Base-by-base conservation (phyloP, 64 coral and sea anemone species). In the Pachyseris speciosa region DNA sequence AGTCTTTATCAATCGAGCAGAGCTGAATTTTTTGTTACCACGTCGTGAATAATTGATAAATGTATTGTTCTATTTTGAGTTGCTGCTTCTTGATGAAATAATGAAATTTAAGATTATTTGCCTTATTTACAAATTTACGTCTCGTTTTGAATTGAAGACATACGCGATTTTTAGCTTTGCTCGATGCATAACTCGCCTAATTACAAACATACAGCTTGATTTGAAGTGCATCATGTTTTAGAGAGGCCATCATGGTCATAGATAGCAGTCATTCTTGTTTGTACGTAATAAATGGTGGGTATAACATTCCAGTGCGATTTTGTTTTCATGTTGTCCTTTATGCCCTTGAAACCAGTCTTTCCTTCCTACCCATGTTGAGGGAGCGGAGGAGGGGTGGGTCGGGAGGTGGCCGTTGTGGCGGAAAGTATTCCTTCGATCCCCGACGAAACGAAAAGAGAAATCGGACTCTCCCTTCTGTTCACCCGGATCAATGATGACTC, bases 211-310 rank as follows among this genome's bases (percentile, higher is more conserved):
- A 28, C 3, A 1, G 7, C 20, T 8, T 25, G 25, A 64, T n/a
- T 25, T 45, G n/a, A 19, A 20, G 15, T 57, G 3, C 32, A 68
- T 37, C 65, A 10, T 68, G 65, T 68, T 67, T 68, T 26, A 7
- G 4, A 28, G 10, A 4, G 36, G 29, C 15, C 0, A 9, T 15
- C 65, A 57, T 15, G 13, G 52, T 19, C 0, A 13, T 57, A 20
- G 16, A 1, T 20, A 0, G 22, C 9, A 50, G 73, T 58, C 47
- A 26, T 5, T 40, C 76, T 81, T 81, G 33, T 27, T 38, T 81
- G 51, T 81, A 41, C 33, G 63, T 40, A 81, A 61, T 41, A 81
- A 81, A 81, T 61, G n/a, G n/a, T 3, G 17, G 49, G 74, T 52
- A 38, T 38, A 4, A 55, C 47, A 78, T 78, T 78, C 2, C 28